These are phyloP conservation scores for Maniola hyperantus DNA, from an alignment of 2,888 invertebrate genomes.

Conservation along the genomic window DNA sequence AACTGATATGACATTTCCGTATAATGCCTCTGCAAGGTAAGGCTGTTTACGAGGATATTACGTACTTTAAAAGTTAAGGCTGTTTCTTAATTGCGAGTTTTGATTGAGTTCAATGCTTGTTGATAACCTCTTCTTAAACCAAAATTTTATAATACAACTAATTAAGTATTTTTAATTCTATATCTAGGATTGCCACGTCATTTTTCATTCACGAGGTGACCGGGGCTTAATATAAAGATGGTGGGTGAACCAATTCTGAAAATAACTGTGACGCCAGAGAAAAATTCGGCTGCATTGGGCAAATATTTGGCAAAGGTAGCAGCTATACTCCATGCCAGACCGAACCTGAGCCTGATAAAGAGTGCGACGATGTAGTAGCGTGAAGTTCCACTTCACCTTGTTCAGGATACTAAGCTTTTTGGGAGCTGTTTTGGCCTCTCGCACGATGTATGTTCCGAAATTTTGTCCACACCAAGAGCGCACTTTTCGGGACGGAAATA, in stretches of 20 bases:
- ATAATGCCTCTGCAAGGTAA: conserved; percentile 39
- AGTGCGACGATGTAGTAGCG: too few species aligned
- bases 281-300: not conserved
- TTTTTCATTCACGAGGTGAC: not conserved
- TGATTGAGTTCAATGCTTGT: not conserved
- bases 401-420: too few species aligned
- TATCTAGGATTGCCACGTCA: not conserved
- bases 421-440: too few species aligned
- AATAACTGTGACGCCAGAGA: not conserved
- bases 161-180: not conserved
- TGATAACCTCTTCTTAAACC: not conserved
- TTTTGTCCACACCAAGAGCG: too few species aligned
- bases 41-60: conserved; percentile 36
- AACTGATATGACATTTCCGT: conserved; percentile 43
- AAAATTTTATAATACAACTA: not conserved
- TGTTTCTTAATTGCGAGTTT: conserved; percentile 24
- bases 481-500: too few species aligned
- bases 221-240: too few species aligned
- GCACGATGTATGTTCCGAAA: too few species aligned
- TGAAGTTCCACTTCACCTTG: too few species aligned
- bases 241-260: too few species aligned
- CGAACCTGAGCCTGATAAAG: too few species aligned
- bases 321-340: too few species aligned
- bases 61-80: conserved; percentile 43
- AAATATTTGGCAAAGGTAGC: too few species aligned